Conservation (phyloP, 2,797 vertebrate genomes). For the Smutsia gigantea region DNA sequence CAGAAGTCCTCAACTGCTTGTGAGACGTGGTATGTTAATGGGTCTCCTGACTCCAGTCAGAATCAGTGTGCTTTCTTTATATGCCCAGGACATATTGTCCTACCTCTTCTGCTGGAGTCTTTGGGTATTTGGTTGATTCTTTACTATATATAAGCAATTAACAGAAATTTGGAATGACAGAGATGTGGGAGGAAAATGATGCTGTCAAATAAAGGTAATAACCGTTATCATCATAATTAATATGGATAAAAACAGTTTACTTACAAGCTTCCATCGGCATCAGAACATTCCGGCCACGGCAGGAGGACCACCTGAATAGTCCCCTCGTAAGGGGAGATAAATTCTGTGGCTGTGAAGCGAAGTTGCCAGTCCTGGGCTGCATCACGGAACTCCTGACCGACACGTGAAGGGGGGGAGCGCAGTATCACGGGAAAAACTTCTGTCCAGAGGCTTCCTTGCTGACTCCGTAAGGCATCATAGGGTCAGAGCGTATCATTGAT, state of each 20-base stretch:
- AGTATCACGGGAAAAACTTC: neutral
- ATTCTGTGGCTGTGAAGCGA: neutral
- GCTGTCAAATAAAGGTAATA: neutral
- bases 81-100: accelerated
- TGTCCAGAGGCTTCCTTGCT: neutral
- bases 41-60: too few species aligned
- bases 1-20: accelerated
- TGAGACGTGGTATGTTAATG: accelerated
- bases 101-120: neutral
- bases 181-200: neutral
- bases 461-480: accelerated
- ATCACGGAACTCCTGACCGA: neutral
- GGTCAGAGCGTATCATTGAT: accelerated
- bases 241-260: neutral
- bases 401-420: too few species aligned
- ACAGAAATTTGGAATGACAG: neutral
- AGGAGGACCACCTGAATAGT: neutral
- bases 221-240: neutral
- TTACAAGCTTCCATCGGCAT: neutral
- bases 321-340: neutral
- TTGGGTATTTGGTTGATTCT: neutral
- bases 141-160: neutral
- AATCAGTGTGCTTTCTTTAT: accelerated
- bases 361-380: accelerated
- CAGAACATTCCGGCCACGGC: neutral